Conservation (phyloP, 1,140 invertebrate species). For the Helicoverpa zea region DNA sequence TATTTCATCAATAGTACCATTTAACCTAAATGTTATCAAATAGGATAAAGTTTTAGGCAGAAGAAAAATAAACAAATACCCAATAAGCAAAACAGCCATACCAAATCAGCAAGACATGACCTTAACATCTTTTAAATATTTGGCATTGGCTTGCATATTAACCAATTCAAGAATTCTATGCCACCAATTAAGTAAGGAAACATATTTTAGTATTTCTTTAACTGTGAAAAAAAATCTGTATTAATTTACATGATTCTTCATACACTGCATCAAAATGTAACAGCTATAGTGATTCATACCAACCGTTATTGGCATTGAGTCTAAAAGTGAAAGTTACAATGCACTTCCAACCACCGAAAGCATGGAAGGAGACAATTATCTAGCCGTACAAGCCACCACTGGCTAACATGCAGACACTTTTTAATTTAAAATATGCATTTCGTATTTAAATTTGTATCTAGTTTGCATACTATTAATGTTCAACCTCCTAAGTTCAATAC, state of each 20-base stretch:
- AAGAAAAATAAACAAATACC: background rate
- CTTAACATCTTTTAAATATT: background rate
- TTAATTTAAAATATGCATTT: constrained; percentile 13
- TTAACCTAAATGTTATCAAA: background rate
- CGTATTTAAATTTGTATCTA: background rate
- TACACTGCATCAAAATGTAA: constrained; percentile 55
- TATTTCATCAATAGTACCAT: background rate
- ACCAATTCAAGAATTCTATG: too few species aligned
- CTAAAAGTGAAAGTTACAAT: constrained; percentile 76
- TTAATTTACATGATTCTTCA: constrained; percentile 21
- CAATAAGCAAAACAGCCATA: background rate
- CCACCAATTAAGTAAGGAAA: too few species aligned
- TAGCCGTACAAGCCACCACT: constrained; percentile 45
- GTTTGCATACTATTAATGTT: background rate
- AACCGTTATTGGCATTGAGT: constrained; percentile 80
- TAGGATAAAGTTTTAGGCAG: background rate
- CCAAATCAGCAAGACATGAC: background rate
- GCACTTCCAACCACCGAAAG: constrained; percentile 63
- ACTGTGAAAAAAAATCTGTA: background rate
- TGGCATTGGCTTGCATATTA: background rate
- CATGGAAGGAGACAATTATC: constrained; percentile 67
- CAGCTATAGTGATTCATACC: constrained; percentile 78
- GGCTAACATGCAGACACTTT: constrained; percentile 8
- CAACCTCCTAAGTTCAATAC: constrained; percentile 2
- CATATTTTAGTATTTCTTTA: background rate